phyloP scores from a whole-genome alignment of 2,797 vertebrate species.

The Eulemur mongoz region DNA sequence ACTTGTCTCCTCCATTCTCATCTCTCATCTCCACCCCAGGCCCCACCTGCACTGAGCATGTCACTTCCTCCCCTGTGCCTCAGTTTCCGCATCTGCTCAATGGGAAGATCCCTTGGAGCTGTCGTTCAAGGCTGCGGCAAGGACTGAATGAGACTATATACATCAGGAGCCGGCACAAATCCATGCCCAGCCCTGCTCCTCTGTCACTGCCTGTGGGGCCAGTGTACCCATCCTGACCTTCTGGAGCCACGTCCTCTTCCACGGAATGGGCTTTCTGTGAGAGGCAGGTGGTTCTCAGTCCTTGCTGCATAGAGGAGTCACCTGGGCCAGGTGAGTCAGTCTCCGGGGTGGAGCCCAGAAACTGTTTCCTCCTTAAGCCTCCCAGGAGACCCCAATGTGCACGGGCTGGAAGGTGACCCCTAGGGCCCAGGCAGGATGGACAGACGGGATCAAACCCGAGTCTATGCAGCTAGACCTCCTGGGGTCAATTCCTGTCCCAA shows the following conservation, averaged over 20 bases:
- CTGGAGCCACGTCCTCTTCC: neutral
- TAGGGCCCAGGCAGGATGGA: neutral
- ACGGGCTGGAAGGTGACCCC: neutral
- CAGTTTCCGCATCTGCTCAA: neutral
- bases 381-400: neutral
- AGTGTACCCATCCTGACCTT: neutral
- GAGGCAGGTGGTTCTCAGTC: neutral
- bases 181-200: neutral
- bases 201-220: neutral
- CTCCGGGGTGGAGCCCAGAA: neutral
- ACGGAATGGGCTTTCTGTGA: neutral
- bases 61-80: neutral
- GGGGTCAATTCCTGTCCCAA: neutral
- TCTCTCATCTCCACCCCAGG: neutral
- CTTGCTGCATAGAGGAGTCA: no score
- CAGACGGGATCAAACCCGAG: neutral
- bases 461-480: neutral
- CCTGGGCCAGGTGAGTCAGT: neutral
- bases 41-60: neutral
- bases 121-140: neutral
- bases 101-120: neutral
- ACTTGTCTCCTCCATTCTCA: neutral
- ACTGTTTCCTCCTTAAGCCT: neutral
- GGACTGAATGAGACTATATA: accelerated
- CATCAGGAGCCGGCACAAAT: neutral